These are phyloP conservation scores for Linepithema humile DNA, from an alignment of 1,140 invertebrate species.

Conservation along the genomic window DNA sequence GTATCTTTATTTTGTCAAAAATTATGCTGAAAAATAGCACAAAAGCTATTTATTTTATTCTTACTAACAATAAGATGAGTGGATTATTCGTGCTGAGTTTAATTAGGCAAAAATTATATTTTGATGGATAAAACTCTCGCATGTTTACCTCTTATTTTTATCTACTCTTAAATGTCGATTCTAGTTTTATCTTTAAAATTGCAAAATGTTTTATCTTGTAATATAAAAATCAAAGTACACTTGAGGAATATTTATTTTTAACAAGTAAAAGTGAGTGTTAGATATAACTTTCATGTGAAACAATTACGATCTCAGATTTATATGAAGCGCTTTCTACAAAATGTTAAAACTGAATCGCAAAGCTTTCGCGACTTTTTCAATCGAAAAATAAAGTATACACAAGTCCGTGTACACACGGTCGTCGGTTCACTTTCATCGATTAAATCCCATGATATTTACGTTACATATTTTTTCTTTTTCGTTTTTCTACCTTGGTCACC, in stretches of 20 bases:
- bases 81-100: too few relatives aligned
- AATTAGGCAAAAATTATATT: neutral
- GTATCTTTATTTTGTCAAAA: conserved; percentile 2
- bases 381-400: conserved; percentile 3
- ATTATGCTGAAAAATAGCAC: neutral
- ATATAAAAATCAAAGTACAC: neutral
- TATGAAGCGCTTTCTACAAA: neutral
- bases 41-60: conserved; percentile 5
- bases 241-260: neutral
- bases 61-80: too few relatives aligned
- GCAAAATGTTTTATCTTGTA: neutral
- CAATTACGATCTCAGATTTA: conserved; percentile 14
- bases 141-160: too few relatives aligned
- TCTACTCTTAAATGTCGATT: neutral
- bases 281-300: neutral
- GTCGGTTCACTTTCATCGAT: conserved; percentile 22
- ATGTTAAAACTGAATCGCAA: conserved; percentile 13
- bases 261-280: neutral
- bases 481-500: neutral
- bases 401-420: neutral
- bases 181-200: neutral
- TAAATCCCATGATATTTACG: conserved; percentile 32
- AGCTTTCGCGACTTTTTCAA: neutral
- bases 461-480: conserved; percentile 8
- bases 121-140: neutral